A percentile compares a stretch with the other conserved stretches of the same genome.
Evolutionary conservation across 2,797 vertebrate species (phyloP).

Genomic region (Lagorchestes hirsutus): DNA sequence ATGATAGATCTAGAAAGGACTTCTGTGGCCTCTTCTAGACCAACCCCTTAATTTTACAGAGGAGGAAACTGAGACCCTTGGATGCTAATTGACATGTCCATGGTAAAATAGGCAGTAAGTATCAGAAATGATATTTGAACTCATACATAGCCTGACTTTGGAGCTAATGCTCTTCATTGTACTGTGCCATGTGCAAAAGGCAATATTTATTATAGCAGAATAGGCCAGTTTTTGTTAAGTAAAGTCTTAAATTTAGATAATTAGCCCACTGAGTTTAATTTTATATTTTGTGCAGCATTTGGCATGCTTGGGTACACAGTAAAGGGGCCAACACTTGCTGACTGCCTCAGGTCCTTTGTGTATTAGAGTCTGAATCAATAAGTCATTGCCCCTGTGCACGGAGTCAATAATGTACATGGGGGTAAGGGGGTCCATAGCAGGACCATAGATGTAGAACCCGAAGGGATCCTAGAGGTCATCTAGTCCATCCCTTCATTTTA

Average conservation of each 20-base stretch:
- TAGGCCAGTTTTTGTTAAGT: not conserved
- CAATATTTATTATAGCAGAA: not conserved
- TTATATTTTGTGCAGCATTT: not conserved
- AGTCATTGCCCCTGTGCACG: not conserved
- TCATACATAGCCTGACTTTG: not conserved
- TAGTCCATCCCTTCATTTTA: not conserved
- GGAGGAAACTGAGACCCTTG: not conserved
- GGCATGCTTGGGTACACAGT: too few relatives aligned
- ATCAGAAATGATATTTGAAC: not conserved
- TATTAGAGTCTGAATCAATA: not conserved
- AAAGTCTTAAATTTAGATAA: not conserved
- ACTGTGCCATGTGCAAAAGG: not conserved
- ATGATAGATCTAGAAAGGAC: not conserved
- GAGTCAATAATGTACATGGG: not conserved
- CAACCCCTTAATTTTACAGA: not conserved
- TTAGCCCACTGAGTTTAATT: not conserved
- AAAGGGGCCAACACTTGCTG: not conserved
- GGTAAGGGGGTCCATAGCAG: not conserved
- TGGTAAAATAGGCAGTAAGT: not conserved
- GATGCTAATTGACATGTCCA: not conserved
- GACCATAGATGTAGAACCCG: not conserved
- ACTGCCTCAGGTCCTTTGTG: not conserved
- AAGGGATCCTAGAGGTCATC: not conserved
- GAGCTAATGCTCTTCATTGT: not conserved
- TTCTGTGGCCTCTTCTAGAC: not conserved